Evolutionary conservation across 92 coral and sea anemone species (phyloP).

Genomic region (Palythoa grandis): DNA sequence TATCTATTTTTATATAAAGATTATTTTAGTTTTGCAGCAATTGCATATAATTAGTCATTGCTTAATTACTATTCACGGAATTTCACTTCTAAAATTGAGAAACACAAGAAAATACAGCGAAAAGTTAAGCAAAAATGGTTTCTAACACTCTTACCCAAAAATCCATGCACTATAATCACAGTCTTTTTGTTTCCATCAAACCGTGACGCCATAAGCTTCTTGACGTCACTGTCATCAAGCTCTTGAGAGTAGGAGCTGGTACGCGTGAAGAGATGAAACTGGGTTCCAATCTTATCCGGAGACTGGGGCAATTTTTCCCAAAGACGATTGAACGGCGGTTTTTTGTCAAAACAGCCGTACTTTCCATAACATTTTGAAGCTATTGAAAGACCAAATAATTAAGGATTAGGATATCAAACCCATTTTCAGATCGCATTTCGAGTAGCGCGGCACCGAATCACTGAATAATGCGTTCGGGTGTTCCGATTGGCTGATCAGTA

Average conservation of each 20-base stretch:
- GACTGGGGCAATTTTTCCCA: conserved; percentile 50
- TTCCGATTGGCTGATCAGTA: too few relatives aligned
- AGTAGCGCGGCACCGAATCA: too few relatives aligned
- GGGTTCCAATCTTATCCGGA: conserved; percentile 62
- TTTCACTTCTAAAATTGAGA: too few relatives aligned
- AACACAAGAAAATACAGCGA: too few relatives aligned
- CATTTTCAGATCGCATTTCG: too few relatives aligned
- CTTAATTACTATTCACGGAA: too few relatives aligned
- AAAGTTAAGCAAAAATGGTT: background rate
- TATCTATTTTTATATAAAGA: too few relatives aligned
- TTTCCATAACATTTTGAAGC: conserved; percentile 46
- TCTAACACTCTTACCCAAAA: conserved; percentile 46
- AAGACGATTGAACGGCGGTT: conserved; percentile 55
- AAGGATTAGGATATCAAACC: too few relatives aligned
- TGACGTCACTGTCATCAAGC: conserved; percentile 57
- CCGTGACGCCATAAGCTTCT: conserved; percentile 54
- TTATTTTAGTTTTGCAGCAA: too few relatives aligned
- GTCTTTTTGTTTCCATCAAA: conserved; percentile 61
- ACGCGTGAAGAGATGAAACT: conserved; percentile 69
- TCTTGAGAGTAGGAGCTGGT: conserved; percentile 43
- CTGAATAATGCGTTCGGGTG: too few relatives aligned
- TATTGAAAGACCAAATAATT: too few relatives aligned
- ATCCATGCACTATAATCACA: conserved; percentile 65
- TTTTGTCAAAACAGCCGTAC: conserved; percentile 66
- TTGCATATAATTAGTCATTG: too few relatives aligned